Percentiles rank a stretch among this genome's conserved stretches.
Evolutionary conservation across 2,797 vertebrate genomes (phyloP).

Genomic region (Xyrichtys novacula): DNA sequence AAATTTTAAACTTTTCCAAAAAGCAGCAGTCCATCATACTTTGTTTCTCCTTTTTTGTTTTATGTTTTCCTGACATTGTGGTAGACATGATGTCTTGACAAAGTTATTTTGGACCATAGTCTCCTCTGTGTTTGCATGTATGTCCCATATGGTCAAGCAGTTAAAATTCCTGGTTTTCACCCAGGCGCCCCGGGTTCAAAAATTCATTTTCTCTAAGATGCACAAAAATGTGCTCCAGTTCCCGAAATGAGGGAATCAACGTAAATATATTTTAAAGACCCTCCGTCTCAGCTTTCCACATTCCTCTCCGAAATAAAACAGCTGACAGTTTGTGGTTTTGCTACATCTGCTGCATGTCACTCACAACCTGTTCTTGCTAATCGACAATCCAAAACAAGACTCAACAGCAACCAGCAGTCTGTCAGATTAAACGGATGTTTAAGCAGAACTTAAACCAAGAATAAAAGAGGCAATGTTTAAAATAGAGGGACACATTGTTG

Average conservation of each 20-base stretch:
- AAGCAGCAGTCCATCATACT: not conserved
- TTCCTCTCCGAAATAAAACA: constrained; percentile 27
- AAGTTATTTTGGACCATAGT: too few relatives aligned
- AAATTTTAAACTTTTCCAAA: too few relatives aligned
- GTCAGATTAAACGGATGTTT: constrained; percentile 9
- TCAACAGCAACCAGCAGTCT: not conserved
- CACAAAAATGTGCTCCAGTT: not conserved
- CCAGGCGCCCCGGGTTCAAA: constrained; percentile 28
- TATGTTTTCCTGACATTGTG: too few relatives aligned
- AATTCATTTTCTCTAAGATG: too few relatives aligned
- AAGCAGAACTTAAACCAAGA: not conserved
- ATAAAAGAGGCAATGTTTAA: not conserved
- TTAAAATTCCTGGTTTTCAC: constrained; percentile 50
- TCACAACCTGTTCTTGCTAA: constrained; percentile 42
- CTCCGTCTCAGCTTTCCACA: constrained; percentile 16
- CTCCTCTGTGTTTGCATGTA: not conserved
- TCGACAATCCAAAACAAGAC: constrained; percentile 28
- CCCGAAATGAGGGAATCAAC: not conserved
- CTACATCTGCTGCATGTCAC: constrained; percentile 43
- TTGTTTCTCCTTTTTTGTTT: too few relatives aligned
- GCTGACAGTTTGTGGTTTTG: constrained; percentile 18
- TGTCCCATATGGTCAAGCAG: constrained; percentile 34
- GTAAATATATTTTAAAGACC: not conserved
- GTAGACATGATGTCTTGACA: too few relatives aligned
- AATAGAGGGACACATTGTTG: too few relatives aligned